Conservation (phyloP, 1,140 invertebrate species). For the Scaptomyza graminum region DNA sequence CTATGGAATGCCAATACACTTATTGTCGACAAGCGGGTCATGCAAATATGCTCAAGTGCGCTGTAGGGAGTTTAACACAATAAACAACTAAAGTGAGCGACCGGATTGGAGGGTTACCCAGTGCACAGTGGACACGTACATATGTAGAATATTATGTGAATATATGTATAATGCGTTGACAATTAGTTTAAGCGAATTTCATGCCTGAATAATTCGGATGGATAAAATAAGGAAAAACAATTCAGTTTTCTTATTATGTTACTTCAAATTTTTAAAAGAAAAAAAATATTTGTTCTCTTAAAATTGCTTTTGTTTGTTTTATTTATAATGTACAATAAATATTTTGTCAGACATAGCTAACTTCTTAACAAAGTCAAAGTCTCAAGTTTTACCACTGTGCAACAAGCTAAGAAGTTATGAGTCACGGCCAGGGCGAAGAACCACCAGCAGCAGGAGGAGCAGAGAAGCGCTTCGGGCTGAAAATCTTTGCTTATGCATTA, state of each 20-base stretch:
- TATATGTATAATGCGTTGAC: not conserved
- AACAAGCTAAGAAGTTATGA: conserved; percentile 61
- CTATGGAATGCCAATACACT: conserved; percentile 71
- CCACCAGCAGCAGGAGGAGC: conserved; percentile 42
- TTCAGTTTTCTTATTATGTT: too few species aligned
- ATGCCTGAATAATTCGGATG: too few species aligned
- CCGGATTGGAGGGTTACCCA: conserved; percentile 45
- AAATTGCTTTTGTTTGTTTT: too few species aligned
- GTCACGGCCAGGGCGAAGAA: conserved; percentile 51
- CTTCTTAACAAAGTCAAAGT: not conserved
- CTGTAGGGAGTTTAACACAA: conserved; percentile 70
- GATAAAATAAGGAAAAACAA: too few species aligned
- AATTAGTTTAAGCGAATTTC: not conserved
- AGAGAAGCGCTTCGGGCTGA: conserved; percentile 40
- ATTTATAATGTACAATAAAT: not conserved
- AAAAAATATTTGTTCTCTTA: too few species aligned
- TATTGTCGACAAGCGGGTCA: conserved; percentile 67
- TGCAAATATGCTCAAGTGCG: conserved; percentile 74
- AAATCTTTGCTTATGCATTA: conserved; percentile 79
- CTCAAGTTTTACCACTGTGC: conserved; percentile 36
- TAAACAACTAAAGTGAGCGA: conserved; percentile 61
- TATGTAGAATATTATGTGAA: not conserved
- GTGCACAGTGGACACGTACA: conserved; percentile 43
- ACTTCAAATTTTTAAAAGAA: too few species aligned
- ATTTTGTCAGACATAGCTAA: not conserved